Evolutionary conservation across 1,140 invertebrate genomes (phyloP).

Genomic region (Trypoxylus dichotomus): DNA sequence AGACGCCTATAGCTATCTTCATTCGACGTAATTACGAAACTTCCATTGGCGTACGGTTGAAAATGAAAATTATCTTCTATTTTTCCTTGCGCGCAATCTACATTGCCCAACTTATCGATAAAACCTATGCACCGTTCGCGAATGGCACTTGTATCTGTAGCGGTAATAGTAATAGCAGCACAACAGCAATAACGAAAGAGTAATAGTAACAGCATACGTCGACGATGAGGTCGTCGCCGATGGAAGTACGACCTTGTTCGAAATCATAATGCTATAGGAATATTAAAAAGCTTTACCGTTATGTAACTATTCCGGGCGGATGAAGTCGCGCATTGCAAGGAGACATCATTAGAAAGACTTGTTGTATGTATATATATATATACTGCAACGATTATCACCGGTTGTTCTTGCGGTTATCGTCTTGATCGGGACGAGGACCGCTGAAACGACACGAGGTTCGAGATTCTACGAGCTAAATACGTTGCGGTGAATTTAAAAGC

Average conservation of each 20-base stretch:
- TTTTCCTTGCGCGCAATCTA: background rate
- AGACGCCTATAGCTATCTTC: too few relatives aligned
- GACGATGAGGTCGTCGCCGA: background rate
- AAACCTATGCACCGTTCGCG: background rate
- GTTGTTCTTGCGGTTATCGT: background rate
- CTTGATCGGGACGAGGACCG: background rate
- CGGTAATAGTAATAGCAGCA: too few relatives aligned
- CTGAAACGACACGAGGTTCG: background rate
- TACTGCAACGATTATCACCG: background rate
- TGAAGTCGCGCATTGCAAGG: background rate
- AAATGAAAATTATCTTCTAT: background rate
- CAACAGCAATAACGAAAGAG: background rate
- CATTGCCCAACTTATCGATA: background rate
- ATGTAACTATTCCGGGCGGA: background rate
- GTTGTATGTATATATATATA: too few relatives aligned
- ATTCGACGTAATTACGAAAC: too few relatives aligned
- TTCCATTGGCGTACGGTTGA: background rate
- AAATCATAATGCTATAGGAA: background rate
- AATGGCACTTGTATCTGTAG: background rate
- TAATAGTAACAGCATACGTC: background rate
- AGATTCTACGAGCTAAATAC: background rate
- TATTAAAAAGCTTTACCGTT: conserved; percentile 3
- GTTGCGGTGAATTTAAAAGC: background rate
- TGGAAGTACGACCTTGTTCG: conserved; percentile 1
- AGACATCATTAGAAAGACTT: background rate